Evolutionary conservation across 2,888 invertebrate genomes (phyloP).

Genomic region (Pteria penguin): DNA sequence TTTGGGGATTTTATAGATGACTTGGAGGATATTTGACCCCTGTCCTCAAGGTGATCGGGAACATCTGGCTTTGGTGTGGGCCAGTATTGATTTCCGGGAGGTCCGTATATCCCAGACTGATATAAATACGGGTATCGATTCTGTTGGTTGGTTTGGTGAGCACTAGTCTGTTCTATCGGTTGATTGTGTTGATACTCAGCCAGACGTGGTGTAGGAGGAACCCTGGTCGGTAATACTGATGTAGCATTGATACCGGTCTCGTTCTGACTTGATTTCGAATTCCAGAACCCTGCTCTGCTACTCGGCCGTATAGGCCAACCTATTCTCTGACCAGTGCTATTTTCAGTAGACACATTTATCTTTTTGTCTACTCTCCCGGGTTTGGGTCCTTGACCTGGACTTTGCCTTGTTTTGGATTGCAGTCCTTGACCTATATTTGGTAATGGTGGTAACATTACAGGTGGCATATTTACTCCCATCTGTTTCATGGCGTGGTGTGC

Average conservation of each 20-base stretch:
- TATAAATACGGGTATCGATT: neutral
- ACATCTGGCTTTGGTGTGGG: neutral
- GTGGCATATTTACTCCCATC: constrained; percentile 5
- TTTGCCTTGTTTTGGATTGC: neutral
- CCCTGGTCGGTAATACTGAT: neutral
- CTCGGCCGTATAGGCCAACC: constrained; percentile 5
- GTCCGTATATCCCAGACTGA: neutral
- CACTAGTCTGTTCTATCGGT: neutral
- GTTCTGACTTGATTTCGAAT: neutral
- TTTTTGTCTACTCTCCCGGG: too few relatives aligned
- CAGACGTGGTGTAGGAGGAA: neutral
- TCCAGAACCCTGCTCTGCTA: constrained; percentile 4
- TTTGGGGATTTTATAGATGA: too few relatives aligned
- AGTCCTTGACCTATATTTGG: neutral
- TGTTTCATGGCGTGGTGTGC: constrained; percentile 26
- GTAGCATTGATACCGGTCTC: neutral
- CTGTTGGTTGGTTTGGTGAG: neutral
- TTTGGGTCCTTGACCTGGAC: neutral
- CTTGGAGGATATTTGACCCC: too few relatives aligned
- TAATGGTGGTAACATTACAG: neutral
- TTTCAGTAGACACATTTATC: neutral
- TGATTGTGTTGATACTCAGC: constrained; percentile 15
- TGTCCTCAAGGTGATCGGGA: constrained; percentile 16
- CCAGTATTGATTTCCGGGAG: neutral
- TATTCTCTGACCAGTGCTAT: neutral